phyloP scores from a whole-genome alignment of 2,888 invertebrate species.

The Synanthedon tipuliformis region DNA sequence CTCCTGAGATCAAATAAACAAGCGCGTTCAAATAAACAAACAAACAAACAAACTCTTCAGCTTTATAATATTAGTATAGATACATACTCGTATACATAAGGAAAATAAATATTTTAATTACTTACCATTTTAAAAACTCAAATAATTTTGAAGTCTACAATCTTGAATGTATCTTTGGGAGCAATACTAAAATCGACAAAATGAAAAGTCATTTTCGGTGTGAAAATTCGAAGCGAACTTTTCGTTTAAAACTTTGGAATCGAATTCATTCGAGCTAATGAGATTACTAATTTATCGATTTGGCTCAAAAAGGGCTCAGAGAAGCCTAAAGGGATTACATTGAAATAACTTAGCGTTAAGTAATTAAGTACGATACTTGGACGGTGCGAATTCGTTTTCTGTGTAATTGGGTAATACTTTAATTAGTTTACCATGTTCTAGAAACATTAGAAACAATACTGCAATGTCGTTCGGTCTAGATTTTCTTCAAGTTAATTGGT shows the following conservation, averaged over 20 bases:
- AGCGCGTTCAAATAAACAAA: too few species aligned
- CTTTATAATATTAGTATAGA: too few species aligned
- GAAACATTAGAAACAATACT: slow-evolving; percentile 1
- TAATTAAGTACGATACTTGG: slow-evolving; percentile 10
- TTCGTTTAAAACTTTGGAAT: slow-evolving; percentile 4
- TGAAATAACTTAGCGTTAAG: slow-evolving; percentile 10
- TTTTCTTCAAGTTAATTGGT: too few species aligned
- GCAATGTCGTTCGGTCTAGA: too few species aligned
- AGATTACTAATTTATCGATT: slow-evolving; percentile 9
- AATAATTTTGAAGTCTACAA: too few species aligned
- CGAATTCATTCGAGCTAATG: slow-evolving; percentile 8
- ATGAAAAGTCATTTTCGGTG: background rate
- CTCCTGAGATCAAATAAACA: too few species aligned
- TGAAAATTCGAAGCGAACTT: slow-evolving; percentile 1
- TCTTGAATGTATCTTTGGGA: too few species aligned
- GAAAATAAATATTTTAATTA: too few species aligned
- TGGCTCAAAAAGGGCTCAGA: background rate
- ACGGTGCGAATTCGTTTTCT: slow-evolving; percentile 3
- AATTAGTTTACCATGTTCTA: slow-evolving; percentile 13
- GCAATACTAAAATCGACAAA: background rate
- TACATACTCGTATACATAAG: too few species aligned
- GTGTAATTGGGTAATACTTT: slow-evolving; percentile 13
- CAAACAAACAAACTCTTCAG: too few species aligned
- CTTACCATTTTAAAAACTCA: too few species aligned
- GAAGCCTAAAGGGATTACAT: slow-evolving; percentile 4